Evolutionary conservation across 2,888 invertebrate genomes (phyloP).

Genomic region (Corbicula japonica): DNA sequence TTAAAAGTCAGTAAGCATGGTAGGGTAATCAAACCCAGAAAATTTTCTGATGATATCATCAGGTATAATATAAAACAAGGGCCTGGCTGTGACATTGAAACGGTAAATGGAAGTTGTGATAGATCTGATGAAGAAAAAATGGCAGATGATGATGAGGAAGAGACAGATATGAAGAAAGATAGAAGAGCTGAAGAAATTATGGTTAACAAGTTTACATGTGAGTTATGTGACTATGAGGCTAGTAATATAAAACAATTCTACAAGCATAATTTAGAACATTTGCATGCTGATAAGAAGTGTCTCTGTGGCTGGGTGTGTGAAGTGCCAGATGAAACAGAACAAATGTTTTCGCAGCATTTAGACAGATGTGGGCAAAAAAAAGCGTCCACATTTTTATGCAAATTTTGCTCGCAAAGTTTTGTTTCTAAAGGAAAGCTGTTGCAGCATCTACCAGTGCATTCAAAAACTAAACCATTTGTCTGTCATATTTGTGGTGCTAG

Average conservation of each 20-base stretch:
- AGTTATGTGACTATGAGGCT: slow-evolving; percentile 73
- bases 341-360: slow-evolving; percentile 86
- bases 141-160: slow-evolving; percentile 24
- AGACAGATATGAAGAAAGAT: slow-evolving; percentile 33
- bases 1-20: slow-evolving; percentile 50
- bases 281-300: slow-evolving; percentile 82
- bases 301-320: slow-evolving; percentile 85
- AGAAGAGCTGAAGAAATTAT: slow-evolving; percentile 15
- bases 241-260: slow-evolving; percentile 71
- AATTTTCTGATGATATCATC: slow-evolving; percentile 45
- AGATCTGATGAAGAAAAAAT: not conserved
- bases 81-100: slow-evolving; percentile 21
- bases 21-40: slow-evolving; percentile 52
- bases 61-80: slow-evolving; percentile 30
- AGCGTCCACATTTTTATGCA: slow-evolving; percentile 88
- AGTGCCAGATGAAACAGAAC: slow-evolving; percentile 55
- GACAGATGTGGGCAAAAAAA: slow-evolving; percentile 87
- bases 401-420: slow-evolving; percentile 88
- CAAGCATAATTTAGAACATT: slow-evolving; percentile 76
- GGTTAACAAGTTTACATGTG: slow-evolving; percentile 69
- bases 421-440: slow-evolving; percentile 87
- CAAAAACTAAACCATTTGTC: slow-evolving; percentile 88
- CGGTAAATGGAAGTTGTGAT: slow-evolving; percentile 5
- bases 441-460: slow-evolving; percentile 88
- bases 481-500: slow-evolving; percentile 88